Base-by-base conservation (phyloP, 23 tunicate species). In the Halocynthia roretzi region DNA sequence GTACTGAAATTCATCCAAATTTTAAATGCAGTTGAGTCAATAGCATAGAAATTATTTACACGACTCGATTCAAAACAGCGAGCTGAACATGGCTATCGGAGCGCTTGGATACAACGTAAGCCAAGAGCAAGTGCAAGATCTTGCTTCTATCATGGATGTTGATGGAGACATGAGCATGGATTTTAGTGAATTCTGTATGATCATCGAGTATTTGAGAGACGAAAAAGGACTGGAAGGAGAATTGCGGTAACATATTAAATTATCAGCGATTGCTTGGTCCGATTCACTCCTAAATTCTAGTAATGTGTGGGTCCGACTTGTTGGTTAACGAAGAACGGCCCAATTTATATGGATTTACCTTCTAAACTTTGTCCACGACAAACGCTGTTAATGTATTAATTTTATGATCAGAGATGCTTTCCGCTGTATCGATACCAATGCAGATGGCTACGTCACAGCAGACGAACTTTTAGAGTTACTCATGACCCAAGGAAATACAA, bases 171-270 rank as follows among this genome's bases (percentile, higher is more conserved):
- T 21, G 53, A 80, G 88, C 19, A 56, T 89, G 79, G 96, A 89
- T 62, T 89, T 89, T 53, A 72, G 79, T 31, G 96, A 89, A 69
- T 89, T 89, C 51, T 89, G 96, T 56, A 80, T 89, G 88, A 80
- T 89, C 22, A 55, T 89, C n/a, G 96, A 84, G 49, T 71, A 67
- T 51, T 67, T 89, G 82, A 80, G 55, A 50, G 81, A 84, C 23
- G 50, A 80, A 21, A 89, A 83, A 54, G 96, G 80, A 52, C 72
- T 73, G 74, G 81, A 67, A 54, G 84, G 73, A 18, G 95, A 88
- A n/a, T 71, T 88, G 71, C 73, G 87, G 95, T 88, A 73, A 72
- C 23, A 9, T 15, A 72, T 14, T 68, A 21, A 17, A 21, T 21
- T 67, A 17, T 21, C 40, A 17, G 4, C 40, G 44, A 31, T 31